Base-by-base conservation (phyloP, 2,888 invertebrate genomes). In the Heteromyza rotundicornis region DNA sequence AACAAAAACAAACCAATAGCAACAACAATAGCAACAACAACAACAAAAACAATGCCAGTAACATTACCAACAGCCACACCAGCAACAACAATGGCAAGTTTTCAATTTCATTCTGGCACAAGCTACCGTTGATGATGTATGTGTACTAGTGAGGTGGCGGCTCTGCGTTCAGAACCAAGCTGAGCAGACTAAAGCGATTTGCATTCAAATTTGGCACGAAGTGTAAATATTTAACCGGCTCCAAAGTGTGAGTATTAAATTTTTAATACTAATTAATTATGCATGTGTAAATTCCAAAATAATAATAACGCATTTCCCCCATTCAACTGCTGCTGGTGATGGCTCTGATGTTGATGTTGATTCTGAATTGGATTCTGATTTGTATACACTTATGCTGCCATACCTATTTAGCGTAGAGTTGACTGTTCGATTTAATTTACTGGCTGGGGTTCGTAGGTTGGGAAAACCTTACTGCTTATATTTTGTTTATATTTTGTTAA, bases 241-340 rank as follows among this genome's bases (percentile, higher is more conserved):
- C 71, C 75, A 75, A 77, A 79, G 80, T 79, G 79, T 76, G 77
- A 77, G 80, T 74, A 78, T 76, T 80, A 79, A 80, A 79, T 79
- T 79, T 80, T 79, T 80, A 78, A 80, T 80, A 77, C 78, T 80
- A 79, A 79, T 79, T 79, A 79, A 79, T 79, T 79, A 79, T 79
- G 78, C 80, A 79, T 80, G 78, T 80, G 80, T 80, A 79, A 77
- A 79, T 77, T 75, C 71, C 16, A 59, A 64, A n/a, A n/a, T n/a
- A n/a, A 61, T 55, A 64, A 57, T 60, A 44, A 61, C 40, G 8
- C 40, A 40, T n/a, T 7, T 40, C 12, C 40, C 16, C n/a, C n/a
- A n/a, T n/a, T n/a, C n/a, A n/a, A n/a, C 40, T n/a, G 40, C 40
- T 40, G 40, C 40, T 40, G 14, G 14, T n/a, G 32, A 12, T 40